Percentiles rank a stretch among this genome's conserved stretches.
Evolutionary conservation across 1,140 invertebrate genomes (phyloP).

Genomic region (Caerostris darwini): DNA sequence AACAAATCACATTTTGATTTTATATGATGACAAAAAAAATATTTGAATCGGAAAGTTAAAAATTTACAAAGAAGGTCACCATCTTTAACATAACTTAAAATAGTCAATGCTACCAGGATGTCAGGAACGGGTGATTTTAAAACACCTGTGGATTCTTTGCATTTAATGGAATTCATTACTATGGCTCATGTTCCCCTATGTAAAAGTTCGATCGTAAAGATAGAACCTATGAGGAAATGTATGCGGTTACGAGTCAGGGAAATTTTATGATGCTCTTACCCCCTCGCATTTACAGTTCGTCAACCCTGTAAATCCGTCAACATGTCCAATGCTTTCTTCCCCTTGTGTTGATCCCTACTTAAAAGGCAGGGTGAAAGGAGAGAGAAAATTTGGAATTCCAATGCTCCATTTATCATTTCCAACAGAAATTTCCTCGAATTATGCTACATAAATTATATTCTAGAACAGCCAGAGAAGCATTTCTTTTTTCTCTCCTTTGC

Average conservation of each 20-base stretch:
- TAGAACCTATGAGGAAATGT: conserved; percentile 10
- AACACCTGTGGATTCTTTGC: not conserved
- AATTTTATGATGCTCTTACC: conserved; percentile 39
- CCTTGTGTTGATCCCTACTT: not conserved
- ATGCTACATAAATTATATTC: conserved; percentile 3
- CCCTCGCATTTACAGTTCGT: conserved; percentile 30
- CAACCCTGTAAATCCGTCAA: conserved; percentile 42
- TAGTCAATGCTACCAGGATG: too few species aligned
- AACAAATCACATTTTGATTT: too few species aligned
- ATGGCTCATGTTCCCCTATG: not conserved
- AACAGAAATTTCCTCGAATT: conserved; percentile 25
- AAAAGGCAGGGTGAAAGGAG: not conserved
- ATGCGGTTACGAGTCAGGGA: not conserved
- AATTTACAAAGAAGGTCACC: too few species aligned
- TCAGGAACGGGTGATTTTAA: too few species aligned
- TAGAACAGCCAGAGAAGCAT: not conserved
- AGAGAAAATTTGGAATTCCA: not conserved
- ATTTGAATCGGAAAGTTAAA: too few species aligned
- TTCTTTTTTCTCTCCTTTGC: not conserved
- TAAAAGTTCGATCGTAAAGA: conserved; percentile 39
- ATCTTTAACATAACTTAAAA: too few species aligned
- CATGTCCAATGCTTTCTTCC: not conserved
- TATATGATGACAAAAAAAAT: too few species aligned
- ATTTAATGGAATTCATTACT: not conserved
- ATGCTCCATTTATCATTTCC: not conserved